Evolutionary conservation across 2,888 invertebrate genomes (phyloP).

Genomic region (Lomographa bimaculata): DNA sequence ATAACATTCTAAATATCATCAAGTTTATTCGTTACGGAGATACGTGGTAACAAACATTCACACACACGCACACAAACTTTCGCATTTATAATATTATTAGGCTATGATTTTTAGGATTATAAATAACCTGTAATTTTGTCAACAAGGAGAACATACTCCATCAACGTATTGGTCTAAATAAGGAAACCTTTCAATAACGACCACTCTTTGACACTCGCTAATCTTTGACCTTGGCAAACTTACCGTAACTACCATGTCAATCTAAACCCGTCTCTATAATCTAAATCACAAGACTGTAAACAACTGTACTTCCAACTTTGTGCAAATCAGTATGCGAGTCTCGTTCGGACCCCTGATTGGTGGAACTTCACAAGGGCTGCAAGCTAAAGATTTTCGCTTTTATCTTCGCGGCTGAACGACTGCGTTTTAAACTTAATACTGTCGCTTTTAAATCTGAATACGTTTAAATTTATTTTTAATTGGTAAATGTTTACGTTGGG

Average conservation of each 20-base stretch:
- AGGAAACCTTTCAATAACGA: no score
- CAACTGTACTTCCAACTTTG: conserved; percentile 19
- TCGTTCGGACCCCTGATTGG: conserved; percentile 67
- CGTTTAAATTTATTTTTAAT: conserved; percentile 12
- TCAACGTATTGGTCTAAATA: no score
- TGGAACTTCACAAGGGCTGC: conserved; percentile 51
- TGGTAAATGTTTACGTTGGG: conserved; percentile 8
- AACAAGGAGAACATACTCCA: no score
- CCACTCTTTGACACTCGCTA: no score
- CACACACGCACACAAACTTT: no score
- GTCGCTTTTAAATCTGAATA: conserved; percentile 41
- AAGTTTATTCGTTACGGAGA: no score
- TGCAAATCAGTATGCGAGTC: conserved; percentile 65
- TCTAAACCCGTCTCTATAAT: conserved; percentile 26
- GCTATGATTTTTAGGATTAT: no score
- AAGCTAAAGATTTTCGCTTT: conserved; percentile 65
- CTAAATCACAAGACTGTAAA: conserved; percentile 20
- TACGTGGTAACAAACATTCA: no score
- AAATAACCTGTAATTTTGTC: no score
- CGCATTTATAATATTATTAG: no score
- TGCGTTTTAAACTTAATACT: conserved; percentile 60
- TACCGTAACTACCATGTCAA: not conserved
- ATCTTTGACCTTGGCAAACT: conserved; percentile 26
- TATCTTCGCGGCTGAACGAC: conserved; percentile 65
- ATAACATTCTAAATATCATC: no score